Evolutionary conservation across 1,140 invertebrate species (phyloP), one percentile per base, ranked within the genome.

Genomic region (Drosophila kanapiae): DNA sequence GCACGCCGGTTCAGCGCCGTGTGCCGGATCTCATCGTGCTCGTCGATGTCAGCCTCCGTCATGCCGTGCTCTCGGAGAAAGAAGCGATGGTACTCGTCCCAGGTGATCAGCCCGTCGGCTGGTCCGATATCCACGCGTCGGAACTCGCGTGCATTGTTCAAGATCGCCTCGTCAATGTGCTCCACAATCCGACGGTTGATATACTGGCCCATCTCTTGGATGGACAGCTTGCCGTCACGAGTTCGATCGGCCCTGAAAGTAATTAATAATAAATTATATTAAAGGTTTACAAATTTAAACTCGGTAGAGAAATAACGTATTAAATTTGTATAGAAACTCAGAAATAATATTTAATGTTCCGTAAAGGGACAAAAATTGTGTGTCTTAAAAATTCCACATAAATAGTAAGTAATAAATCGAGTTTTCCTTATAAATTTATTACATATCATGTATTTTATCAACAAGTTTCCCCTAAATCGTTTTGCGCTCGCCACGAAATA

Each of bases 21-120:
- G 69, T 95, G 95, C 56, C 95, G 95, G 74, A 95, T 95, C 80
- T 96, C 94, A 61, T 95, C 93, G 75, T 96, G 96, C 42, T 95
- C 94, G 61, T 93, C 93, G 6, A 96, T 95, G 72, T 95, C 96
- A 4, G 94, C 94, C 53, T 95, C 93, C 11, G 94, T 94, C 78
- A 96, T 95, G 11, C 96, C 96, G 61, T 96, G 94, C 7, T 93
- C 93, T 63, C 95, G 93, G 35, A 97, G 85, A 87, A 97, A 97
- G 82, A 96, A 95, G 0, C 94, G 92, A 82, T 97, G 96, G 88
- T 97, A 97, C 84, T 97, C 96, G 63, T 96, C 95, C 96, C 96
- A 97, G 0, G 95, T 95, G 8, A 97, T 94, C 51, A 96, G 94
- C n/a, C 96, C 97, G 93, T 97, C 96, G 69, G 94, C 93, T 0